These are phyloP conservation scores for Eidolon helvum DNA, from an alignment of 2,113 vertebrate genomes.

Conservation along the genomic window DNA sequence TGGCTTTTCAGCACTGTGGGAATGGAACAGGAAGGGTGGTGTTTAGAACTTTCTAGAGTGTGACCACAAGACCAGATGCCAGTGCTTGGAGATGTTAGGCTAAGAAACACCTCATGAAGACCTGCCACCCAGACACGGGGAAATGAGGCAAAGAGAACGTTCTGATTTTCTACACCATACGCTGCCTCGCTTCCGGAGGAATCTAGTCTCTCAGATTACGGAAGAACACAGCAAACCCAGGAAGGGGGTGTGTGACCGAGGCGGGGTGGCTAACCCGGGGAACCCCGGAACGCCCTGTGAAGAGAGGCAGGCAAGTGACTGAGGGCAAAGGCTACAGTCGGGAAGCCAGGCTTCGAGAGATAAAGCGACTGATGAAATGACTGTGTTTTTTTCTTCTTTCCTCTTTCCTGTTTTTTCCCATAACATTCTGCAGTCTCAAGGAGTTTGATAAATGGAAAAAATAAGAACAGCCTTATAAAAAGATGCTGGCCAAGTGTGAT, in stretches of 20 bases:
- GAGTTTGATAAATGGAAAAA: background rate
- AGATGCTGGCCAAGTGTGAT: fast-evolving
- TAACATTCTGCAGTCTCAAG: background rate
- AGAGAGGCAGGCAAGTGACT: background rate
- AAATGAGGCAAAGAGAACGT: background rate
- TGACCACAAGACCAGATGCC: too few relatives aligned
- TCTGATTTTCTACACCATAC: background rate
- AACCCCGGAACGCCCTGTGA: fast-evolving
- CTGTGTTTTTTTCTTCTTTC: background rate
- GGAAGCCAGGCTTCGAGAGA: background rate
- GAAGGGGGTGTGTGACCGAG: background rate
- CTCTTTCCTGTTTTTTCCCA: background rate
- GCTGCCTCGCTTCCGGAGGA: background rate
- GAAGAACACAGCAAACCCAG: background rate
- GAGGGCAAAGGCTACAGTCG: fast-evolving
- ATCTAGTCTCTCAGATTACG: fast-evolving
- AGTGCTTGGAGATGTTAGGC: too few relatives aligned
- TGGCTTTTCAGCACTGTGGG: background rate
- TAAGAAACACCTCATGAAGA: fast-evolving
- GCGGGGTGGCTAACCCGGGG: fast-evolving
- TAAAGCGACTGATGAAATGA: fast-evolving
- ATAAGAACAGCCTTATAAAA: background rate
- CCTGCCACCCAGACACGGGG: background rate
- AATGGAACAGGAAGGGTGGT: background rate
- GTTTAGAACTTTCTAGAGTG: background rate